A percentile compares a stretch with the other conserved stretches of the same genome.
Evolutionary conservation across 2,797 vertebrate genomes (phyloP).

Genomic region (Nannoperca australis): DNA sequence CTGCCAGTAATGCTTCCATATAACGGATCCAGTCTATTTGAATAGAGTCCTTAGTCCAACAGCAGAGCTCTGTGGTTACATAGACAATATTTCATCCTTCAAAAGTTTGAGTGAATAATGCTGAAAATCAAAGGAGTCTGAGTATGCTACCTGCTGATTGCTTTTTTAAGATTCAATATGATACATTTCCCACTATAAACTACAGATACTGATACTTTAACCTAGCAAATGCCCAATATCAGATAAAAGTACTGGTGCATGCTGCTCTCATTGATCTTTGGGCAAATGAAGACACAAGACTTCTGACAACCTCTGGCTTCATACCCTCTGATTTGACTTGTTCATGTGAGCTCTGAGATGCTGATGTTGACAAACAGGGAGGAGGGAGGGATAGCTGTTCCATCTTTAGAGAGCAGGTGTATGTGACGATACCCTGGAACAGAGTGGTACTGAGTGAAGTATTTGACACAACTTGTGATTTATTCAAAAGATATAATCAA

Average conservation of each 20-base stretch:
- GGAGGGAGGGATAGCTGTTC: slow-evolving; percentile 89
- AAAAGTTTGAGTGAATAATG: not conserved
- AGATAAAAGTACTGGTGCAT: not conserved
- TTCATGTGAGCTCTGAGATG: slow-evolving; percentile 77
- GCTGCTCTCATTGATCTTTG: not conserved
- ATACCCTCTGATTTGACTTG: not conserved
- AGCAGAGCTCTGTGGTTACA: too few relatives aligned
- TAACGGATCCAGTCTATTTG: not conserved
- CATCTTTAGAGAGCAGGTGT: slow-evolving; percentile 92
- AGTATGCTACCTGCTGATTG: not conserved
- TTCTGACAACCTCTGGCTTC: not conserved
- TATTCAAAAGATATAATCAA: not conserved
- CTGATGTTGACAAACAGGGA: slow-evolving; percentile 91
- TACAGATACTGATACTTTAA: not conserved
- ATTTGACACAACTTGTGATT: not conserved
- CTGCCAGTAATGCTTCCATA: not conserved
- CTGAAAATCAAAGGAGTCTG: slow-evolving; percentile 6
- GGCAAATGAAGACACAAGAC: not conserved
- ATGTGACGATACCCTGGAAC: slow-evolving; percentile 90
- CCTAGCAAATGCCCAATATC: not conserved
- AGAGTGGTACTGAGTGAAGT: not conserved
- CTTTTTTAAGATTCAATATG: not conserved
- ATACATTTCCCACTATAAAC: not conserved
- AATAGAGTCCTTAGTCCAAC: not conserved
- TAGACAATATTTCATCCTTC: too few relatives aligned